These are phyloP conservation scores for Reinhardtius hippoglossoides DNA, from an alignment of 2,113 vertebrate genomes.

Conservation along the genomic window DNA sequence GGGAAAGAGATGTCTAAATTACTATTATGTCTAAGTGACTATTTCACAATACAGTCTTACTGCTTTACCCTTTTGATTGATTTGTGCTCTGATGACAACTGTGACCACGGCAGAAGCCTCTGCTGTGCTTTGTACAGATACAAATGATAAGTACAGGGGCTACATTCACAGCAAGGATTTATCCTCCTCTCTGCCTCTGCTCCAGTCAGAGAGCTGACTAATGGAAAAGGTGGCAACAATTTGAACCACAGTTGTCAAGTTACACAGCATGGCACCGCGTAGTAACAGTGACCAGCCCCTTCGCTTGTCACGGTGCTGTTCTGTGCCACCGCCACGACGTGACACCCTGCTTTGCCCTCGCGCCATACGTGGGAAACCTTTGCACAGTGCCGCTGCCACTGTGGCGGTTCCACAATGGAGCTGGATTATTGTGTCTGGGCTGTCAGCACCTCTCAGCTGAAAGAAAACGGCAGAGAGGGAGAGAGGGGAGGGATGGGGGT, in stretches of 20 bases:
- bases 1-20: not conserved
- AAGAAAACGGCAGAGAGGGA: constrained; percentile 61
- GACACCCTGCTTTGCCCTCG: constrained; percentile 54
- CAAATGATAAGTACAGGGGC: constrained; percentile 3
- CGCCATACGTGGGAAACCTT: constrained; percentile 69
- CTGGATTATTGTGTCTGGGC: constrained; percentile 77
- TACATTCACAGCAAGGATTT: not conserved
- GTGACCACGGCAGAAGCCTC: constrained; percentile 25
- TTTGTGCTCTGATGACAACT: not conserved
- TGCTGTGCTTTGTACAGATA: not conserved
- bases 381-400: constrained; percentile 50
- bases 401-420: constrained; percentile 59
- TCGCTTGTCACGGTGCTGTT: constrained; percentile 11
- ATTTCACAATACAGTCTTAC: not conserved
- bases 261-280: constrained; percentile 19
- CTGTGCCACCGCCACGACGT: constrained; percentile 13
- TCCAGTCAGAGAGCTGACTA: constrained; percentile 26
- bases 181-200: constrained; percentile 4
- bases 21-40: not conserved
- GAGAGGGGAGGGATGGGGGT: constrained; percentile 27
- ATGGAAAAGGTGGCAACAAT: constrained; percentile 50
- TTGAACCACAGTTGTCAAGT: constrained; percentile 47
- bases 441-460: constrained; percentile 76
- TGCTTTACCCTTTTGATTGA: not conserved
- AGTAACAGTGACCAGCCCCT: constrained; percentile 26